Evolutionary conservation across 1,140 invertebrate species (phyloP).

Genomic region (Gryon sp.): DNA sequence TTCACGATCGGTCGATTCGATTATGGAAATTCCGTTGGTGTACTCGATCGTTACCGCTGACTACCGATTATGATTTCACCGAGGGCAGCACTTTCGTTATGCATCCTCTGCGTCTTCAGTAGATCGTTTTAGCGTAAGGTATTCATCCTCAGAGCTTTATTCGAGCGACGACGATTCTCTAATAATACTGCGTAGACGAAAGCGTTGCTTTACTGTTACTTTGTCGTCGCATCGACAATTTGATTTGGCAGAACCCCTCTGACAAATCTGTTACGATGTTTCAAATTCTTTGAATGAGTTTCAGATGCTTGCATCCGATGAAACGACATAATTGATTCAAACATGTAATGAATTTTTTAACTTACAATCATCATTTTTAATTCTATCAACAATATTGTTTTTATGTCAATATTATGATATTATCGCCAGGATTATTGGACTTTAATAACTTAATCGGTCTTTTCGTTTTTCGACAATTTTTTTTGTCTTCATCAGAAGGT

Average conservation of each 20-base stretch:
- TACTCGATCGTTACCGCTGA: conserved; percentile 67
- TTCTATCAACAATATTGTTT: too few relatives aligned
- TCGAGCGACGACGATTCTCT: conserved; percentile 41
- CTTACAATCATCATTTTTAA: background rate
- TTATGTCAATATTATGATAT: too few relatives aligned
- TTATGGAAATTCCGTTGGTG: conserved; percentile 74
- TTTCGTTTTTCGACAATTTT: too few relatives aligned
- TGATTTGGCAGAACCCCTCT: conserved; percentile 13
- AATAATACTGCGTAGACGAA: conserved; percentile 25
- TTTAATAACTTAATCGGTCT: too few relatives aligned
- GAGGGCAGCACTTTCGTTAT: conserved; percentile 30
- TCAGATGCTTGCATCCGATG: conserved; percentile 12
- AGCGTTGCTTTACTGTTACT: conserved; percentile 47
- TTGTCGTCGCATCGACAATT: conserved; percentile 50
- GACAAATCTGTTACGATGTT: conserved; percentile 29
- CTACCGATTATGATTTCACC: conserved; percentile 64
- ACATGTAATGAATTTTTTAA: too few relatives aligned
- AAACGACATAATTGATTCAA: conserved; percentile 27
- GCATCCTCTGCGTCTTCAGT: conserved; percentile 44
- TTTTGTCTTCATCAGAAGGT: too few relatives aligned
- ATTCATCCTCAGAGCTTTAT: conserved; percentile 24
- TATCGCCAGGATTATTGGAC: too few relatives aligned
- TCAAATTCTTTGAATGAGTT: conserved; percentile 43
- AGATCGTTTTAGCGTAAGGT: conserved; percentile 40
- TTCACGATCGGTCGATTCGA: conserved; percentile 73